A percentile compares a stretch with the other conserved stretches of the same genome.
These are phyloP conservation scores for Tympanuchus pallidicinctus DNA, from an alignment of 2,113 vertebrate genomes.

Conservation along the genomic window DNA sequence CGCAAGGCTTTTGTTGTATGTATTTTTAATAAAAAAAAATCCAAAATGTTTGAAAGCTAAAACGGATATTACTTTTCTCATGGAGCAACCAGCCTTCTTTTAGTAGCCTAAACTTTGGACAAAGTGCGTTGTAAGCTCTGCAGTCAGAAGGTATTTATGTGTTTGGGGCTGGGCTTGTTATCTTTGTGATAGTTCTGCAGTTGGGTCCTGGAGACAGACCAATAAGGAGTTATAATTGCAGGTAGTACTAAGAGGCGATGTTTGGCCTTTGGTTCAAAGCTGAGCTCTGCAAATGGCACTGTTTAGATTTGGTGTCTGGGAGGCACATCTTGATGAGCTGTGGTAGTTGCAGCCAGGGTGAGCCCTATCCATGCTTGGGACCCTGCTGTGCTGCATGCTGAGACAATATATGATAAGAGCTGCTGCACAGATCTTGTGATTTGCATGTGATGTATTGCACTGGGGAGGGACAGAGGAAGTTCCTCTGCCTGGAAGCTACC, in stretches of 20 bases:
- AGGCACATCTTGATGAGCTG: not conserved
- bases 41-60: constrained; percentile 46
- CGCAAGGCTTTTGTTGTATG: constrained; percentile 39
- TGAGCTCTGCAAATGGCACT: not conserved
- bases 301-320: not conserved
- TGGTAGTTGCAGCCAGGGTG: too few relatives aligned
- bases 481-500: not conserved
- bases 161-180: not conserved
- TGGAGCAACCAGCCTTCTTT: not conserved
- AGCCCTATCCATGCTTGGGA: fast-evolving
- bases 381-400: not conserved
- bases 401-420: not conserved
- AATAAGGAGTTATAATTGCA: not conserved
- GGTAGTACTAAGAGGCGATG: not conserved
- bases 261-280: not conserved
- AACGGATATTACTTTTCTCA: constrained; percentile 63
- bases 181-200: not conserved
- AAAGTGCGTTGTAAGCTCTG: not conserved
- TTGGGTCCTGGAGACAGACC: fast-evolving
- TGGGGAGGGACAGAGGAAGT: not conserved
- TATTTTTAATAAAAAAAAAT: constrained; percentile 58
- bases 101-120: not conserved
- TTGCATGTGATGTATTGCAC: not conserved
- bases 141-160: not conserved
- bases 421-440: not conserved